phyloP scores from a whole-genome alignment of 2,113 vertebrate genomes.

The Gadus macrocephalus region DNA sequence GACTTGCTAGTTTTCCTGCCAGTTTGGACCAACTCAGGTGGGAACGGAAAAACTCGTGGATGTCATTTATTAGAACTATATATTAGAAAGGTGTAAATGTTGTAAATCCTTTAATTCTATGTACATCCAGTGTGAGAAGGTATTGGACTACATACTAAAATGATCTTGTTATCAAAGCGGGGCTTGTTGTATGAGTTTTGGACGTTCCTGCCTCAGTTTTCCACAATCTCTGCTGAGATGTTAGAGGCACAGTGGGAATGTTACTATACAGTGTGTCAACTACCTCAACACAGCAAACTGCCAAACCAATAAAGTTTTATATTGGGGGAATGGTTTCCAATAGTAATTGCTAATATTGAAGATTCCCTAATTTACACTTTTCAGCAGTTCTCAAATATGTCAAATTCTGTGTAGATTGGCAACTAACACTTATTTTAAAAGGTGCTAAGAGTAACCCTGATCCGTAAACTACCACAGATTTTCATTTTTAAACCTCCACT shows the following conservation, averaged over 20 bases:
- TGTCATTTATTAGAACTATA: too few relatives aligned
- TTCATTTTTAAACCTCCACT: too few relatives aligned
- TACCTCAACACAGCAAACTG: constrained; percentile 18
- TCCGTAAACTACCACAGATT: not conserved
- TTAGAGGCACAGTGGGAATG: constrained; percentile 12
- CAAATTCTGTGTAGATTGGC: not conserved
- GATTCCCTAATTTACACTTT: constrained; percentile 1
- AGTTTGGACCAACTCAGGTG: constrained; percentile 44
- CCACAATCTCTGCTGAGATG: constrained; percentile 20
- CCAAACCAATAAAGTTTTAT: constrained; percentile 30
- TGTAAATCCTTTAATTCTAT: too few relatives aligned
- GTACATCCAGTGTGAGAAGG: too few relatives aligned
- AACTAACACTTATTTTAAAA: not conserved
- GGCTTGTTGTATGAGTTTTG: constrained; percentile 6
- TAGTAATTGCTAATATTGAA: constrained; percentile 18
- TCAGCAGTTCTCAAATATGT: not conserved
- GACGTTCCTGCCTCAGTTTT: constrained; percentile 7
- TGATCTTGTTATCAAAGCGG: not conserved
- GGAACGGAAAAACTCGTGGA: constrained; percentile 3
- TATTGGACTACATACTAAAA: too few relatives aligned
- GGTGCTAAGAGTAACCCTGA: not conserved
- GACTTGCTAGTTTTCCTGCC: constrained; percentile 34
- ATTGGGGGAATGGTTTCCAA: constrained; percentile 15
- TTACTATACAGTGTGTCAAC: constrained; percentile 15
- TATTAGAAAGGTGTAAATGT: too few relatives aligned